Evolutionary conservation across 2,888 invertebrate genomes (phyloP), one percentile per base, ranked within the genome.

Genomic region (Xylocampa areola): DNA sequence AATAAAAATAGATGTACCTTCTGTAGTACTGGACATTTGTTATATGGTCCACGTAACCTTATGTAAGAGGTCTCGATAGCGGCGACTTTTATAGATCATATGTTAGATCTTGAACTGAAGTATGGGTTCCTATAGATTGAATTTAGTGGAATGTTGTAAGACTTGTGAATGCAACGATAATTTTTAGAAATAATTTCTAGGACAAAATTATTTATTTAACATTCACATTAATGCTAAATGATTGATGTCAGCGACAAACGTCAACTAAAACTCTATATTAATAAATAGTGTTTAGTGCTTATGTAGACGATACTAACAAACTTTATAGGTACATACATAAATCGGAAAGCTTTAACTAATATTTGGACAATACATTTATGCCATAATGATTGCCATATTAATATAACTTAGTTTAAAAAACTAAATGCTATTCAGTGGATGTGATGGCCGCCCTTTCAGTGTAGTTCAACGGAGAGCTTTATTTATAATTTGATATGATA

Each of bases 91-190:
- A 50, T 70, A 76, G 82, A 81, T 83, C 80, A 70, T 63, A 58
- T 76, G 75, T 76, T 74, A 80, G 90, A 91, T 92, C 90, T 84
- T 86, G 91, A 86, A 93, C 92, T 93, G 92, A 92, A 80, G 81
- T 82, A 81, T 85, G 83, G 87, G 92, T 93, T 92, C 92, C 92
- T 92, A 92, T 92, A 86, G 80, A 84, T 82, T 89, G 86, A 88
- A 84, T 86, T 86, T 87, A 87, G 84, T 84, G 78, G 79, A 84
- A 79, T 71, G 75, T 78, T 77, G 68, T 81, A 73, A 76, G 71
- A 77, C 73, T 81, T 71, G 61, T 59, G 64, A 72, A 54, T 63
- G 73, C 80, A 82, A 76, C 77, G 70, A 71, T 79, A 77, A 65
- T 68, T 49, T 77, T 80, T 85, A 84, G 76, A 72, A 76, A 69